Base-by-base conservation (phyloP, 2,797 vertebrate genomes). In the Distichodus sexfasciatus region DNA sequence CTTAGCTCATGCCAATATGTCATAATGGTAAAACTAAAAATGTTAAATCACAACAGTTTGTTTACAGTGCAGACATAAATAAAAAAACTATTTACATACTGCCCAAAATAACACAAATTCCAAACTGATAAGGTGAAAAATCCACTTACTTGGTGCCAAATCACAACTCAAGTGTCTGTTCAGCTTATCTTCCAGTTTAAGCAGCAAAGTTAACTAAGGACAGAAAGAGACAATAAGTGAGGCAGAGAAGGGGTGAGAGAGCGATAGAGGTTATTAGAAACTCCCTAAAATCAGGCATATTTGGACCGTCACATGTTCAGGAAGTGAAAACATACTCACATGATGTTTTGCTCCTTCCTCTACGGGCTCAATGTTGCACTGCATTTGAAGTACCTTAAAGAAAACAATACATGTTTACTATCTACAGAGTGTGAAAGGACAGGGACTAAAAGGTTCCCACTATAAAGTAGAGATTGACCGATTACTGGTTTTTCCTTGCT, bases 161-260 rank as follows among this genome's bases (percentile, higher is more conserved):
- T 80, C 97, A 86, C 97, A 99, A 92, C 96, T 99, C 85, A 99
- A 84, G 84, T 99, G 97, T 81, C 97, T 90, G 86, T 99, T 98
- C 83, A 99, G 74, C 82, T 99, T 99, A 87, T 99, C 97, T 86
- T 99, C 97, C 70, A 99, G 94, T 87, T 98, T 99, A 83, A 99
- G 87, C 81, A 98, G 87, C 85, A 99, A 86, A 0, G 96, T 98
- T 79, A 99, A 85, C 97, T 99, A 84, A 41, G 62, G 47, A 28
- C 4, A 51, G 0, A 15, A 31, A 44, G 36, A 6, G 14, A 51
- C 5, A 36, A n/a, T n/a, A n/a, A n/a, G n/a, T n/a, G n/a, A n/a
- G n/a, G n/a, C n/a, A n/a, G n/a, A n/a, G n/a, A n/a, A n/a, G n/a
- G n/a, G n/a, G n/a, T n/a, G n/a, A n/a, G n/a, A n/a, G n/a, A n/a